A percentile compares a stretch with the other conserved stretches of the same genome.
phyloP scores from a whole-genome alignment of 2,797 vertebrate species.

The Meda fulgida region DNA sequence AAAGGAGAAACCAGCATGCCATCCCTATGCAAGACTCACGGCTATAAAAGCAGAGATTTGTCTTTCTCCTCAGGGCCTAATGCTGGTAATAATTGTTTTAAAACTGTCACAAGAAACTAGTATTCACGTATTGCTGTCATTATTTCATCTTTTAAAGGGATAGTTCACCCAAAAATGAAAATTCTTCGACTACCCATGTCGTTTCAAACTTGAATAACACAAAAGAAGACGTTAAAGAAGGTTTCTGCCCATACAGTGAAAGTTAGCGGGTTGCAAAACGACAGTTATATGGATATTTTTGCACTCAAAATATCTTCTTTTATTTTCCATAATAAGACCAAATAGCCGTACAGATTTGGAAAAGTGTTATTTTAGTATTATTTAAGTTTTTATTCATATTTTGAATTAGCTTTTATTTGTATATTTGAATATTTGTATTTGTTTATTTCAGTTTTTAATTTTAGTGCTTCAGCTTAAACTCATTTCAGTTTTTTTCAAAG shows the following conservation, averaged over 20 bases:
- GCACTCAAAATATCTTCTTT: background rate
- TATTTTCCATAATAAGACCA: background rate
- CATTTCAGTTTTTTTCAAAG: background rate
- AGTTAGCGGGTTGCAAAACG: background rate
- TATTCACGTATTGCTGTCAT: background rate
- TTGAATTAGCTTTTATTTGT: background rate
- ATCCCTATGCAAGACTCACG: slow-evolving; percentile 9
- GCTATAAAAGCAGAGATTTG: slow-evolving; percentile 38
- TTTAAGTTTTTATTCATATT: background rate
- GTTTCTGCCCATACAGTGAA: background rate
- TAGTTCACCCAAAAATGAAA: background rate
- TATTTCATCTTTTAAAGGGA: slow-evolving; percentile 9
- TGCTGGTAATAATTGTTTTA: slow-evolving; percentile 5
- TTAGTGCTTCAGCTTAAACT: background rate
- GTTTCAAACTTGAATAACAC: background rate
- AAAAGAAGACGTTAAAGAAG: background rate
- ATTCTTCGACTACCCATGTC: background rate
- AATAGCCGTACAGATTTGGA: background rate
- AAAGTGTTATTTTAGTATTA: no score
- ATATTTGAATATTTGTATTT: background rate
- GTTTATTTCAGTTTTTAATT: background rate
- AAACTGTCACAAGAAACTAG: slow-evolving; percentile 11
- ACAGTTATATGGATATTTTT: background rate
- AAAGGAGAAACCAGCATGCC: slow-evolving; percentile 63
- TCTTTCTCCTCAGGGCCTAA: slow-evolving; percentile 26